Percentiles rank a stretch among this genome's conserved stretches.
phyloP scores from a whole-genome alignment of 2,888 invertebrate species.

The Cerastis rubricosa region DNA sequence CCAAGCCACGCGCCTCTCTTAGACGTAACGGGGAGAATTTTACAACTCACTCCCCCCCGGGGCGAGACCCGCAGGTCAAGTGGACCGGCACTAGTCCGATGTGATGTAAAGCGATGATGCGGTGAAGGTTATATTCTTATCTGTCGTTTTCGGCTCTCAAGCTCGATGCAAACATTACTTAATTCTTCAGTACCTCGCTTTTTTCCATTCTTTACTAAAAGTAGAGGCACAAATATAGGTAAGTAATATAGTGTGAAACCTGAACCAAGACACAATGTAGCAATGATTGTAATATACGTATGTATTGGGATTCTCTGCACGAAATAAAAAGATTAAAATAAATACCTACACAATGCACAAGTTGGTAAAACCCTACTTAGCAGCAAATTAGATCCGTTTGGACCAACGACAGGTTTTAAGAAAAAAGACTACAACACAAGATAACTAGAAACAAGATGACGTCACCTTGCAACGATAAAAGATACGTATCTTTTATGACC shows the following conservation, averaged over 20 bases:
- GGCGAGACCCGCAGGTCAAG: too few species aligned
- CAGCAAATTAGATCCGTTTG: neutral
- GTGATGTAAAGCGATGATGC: too few species aligned
- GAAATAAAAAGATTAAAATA: neutral
- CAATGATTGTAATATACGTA: neutral
- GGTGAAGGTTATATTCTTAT: neutral
- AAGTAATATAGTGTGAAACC: too few species aligned
- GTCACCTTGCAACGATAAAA: too few species aligned
- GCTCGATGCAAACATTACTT: conserved; percentile 2
- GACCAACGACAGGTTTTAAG: neutral
- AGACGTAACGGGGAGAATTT: too few species aligned
- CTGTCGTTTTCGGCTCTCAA: neutral
- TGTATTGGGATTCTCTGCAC: neutral
- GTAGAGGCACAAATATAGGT: conserved; percentile 1
- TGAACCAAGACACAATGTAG: neutral
- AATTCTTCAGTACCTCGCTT: conserved; percentile 9
- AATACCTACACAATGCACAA: too few species aligned
- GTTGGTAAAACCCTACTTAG: too few species aligned
- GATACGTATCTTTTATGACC: neutral
- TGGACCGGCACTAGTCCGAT: too few species aligned
- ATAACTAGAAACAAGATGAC: neutral
- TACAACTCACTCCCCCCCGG: neutral
- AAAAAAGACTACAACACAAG: neutral
- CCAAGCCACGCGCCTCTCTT: too few species aligned
- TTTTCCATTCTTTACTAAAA: conserved; percentile 29